Evolutionary conservation across 2,888 invertebrate genomes (phyloP), one percentile per base, ranked within the genome.

Genomic region (Prionchulus punctatus): DNA sequence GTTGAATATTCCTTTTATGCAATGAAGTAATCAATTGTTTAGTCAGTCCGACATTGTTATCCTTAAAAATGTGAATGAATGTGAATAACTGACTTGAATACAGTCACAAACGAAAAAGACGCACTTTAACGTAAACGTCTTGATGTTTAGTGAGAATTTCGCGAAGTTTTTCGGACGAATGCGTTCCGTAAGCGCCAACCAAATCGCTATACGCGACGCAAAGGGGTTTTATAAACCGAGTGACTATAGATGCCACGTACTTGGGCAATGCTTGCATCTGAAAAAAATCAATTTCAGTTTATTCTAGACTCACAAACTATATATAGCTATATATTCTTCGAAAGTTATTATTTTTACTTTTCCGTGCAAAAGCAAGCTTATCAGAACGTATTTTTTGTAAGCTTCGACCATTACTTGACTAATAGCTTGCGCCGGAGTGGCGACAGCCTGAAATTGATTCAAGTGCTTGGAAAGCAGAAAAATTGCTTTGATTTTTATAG

Each of bases 361-460:
- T 68, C 92, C 92, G 74, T 89, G 83, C 59, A 89, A 75, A 69
- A 94, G 85, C 57, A 92, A 78, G 43, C 90, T 88, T 42, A 94
- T 84, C 62, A 96, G 77, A 66, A 92, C 84, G 69, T 86, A 92
- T 73, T 96, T 96, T 75, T 94, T 94, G 73, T 92, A 94, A 18
- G 92, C 84, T 75, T 94, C 94, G 59, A 96, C 77, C 90, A 94
- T 92, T 59, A 96, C 89, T 71, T 91, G 89, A 59, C 92, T 92
- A 58, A 94, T 86, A 42, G 87, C 86, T 77, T 84, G 80, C 30
- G 89, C 86, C 1, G 92, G 92, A n/a, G 90, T 90, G 28, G 90
- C 90, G 58, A 91, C 82, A 57, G 86, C 90, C 73, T 73, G 62
- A 1, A 63, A 63, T 58, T 53, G 58, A n/a, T n/a, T n/a, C n/a